Evolutionary conservation across 2,797 vertebrate species (phyloP).

Genomic region (Leontocebus nigricollis): DNA sequence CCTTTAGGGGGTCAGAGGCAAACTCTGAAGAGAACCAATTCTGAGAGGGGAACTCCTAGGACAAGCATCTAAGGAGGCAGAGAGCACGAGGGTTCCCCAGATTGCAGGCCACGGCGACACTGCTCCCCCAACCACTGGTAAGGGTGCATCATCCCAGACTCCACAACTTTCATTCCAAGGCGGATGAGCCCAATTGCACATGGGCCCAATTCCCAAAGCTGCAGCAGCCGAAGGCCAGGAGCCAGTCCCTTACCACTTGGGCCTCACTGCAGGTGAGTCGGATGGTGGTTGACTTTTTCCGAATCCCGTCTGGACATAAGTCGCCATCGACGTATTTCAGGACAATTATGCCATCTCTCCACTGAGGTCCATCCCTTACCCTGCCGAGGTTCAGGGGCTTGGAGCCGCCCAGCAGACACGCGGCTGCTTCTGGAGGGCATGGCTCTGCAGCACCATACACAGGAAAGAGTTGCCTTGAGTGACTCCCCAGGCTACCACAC

Average conservation of each 20-base stretch:
- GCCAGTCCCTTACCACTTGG: constrained; percentile 87
- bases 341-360: constrained; percentile 84
- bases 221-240: no score
- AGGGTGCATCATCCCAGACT: rapidly evolving
- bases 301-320: constrained; percentile 85
- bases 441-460: constrained; percentile 78
- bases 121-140: rapidly evolving
- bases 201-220: background rate
- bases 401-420: constrained; percentile 86
- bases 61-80: background rate
- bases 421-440: constrained; percentile 90
- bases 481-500: rapidly evolving
- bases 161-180: rapidly evolving
- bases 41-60: background rate
- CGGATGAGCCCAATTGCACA: background rate
- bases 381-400: constrained; percentile 90
- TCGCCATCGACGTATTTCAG: constrained; percentile 91
- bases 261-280: constrained; percentile 91
- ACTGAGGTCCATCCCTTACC: constrained; percentile 84
- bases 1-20: background rate
- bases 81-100: background rate
- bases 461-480: rapidly evolving
- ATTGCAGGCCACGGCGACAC: rapidly evolving
- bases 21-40: background rate
- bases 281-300: constrained; percentile 89